A percentile compares a stretch with the other conserved stretches of the same genome.
These are phyloP conservation scores for Rhodinocichla rosea DNA, from an alignment of 2,113 vertebrate genomes.

Conservation along the genomic window DNA sequence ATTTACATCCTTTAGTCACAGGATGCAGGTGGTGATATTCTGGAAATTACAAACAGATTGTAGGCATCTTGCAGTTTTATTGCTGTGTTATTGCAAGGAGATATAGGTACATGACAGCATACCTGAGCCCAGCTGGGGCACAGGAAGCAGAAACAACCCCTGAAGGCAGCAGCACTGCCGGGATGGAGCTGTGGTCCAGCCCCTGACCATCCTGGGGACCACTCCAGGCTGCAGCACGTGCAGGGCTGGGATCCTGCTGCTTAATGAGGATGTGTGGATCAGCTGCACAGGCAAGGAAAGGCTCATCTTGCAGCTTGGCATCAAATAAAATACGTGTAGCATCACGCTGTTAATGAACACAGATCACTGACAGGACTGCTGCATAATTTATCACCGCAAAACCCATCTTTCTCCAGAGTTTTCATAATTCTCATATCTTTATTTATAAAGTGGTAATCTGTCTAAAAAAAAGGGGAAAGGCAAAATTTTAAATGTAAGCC, in stretches of 20 bases:
- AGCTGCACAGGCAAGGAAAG: neutral
- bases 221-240: accelerated
- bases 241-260: neutral
- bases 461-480: neutral
- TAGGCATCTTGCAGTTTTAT: neutral
- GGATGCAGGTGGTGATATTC: constrained; percentile 13
- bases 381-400: neutral
- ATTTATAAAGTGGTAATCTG: neutral
- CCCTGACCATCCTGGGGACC: accelerated
- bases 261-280: neutral
- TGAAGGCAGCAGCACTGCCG: neutral
- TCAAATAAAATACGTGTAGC: neutral
- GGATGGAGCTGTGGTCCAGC: neutral
- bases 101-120: neutral
- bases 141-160: neutral
- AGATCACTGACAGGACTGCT: neutral
- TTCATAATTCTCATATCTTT: neutral
- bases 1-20: neutral
- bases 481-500: neutral
- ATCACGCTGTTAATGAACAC: neutral
- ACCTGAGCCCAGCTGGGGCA: neutral
- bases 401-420: neutral
- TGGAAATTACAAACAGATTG: neutral
- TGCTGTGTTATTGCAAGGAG: neutral
- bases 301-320: neutral